These are phyloP conservation scores for Philopedon plagiatum DNA, from an alignment of 2,888 invertebrate genomes.

Conservation along the genomic window DNA sequence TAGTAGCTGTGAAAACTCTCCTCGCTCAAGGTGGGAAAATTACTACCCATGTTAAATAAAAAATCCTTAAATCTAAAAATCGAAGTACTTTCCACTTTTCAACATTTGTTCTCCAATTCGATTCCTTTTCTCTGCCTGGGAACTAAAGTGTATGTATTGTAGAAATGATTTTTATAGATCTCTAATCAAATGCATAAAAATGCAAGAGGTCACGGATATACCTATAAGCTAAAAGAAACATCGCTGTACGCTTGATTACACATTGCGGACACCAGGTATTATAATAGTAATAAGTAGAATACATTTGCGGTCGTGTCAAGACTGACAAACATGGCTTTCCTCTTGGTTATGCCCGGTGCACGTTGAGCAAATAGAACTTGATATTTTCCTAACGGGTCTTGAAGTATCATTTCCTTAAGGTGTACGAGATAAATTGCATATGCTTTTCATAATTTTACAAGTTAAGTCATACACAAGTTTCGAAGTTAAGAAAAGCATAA, in stretches of 20 bases:
- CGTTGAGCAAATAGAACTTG: conserved; percentile 23
- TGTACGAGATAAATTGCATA: not conserved
- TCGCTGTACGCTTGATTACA: conserved; percentile 55
- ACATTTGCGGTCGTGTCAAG: conserved; percentile 32
- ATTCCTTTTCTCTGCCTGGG: too few species aligned
- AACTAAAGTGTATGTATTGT: too few species aligned
- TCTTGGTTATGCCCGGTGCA: conserved; percentile 19
- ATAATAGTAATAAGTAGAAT: conserved; percentile 42
- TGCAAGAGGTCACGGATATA: conserved; percentile 39
- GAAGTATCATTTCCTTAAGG: conserved; percentile 7
- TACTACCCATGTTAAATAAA: too few species aligned
- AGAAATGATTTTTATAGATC: not conserved
- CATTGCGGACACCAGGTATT: conserved; percentile 53
- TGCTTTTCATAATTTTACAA: not conserved
- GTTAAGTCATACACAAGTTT: too few species aligned
- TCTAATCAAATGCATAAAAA: not conserved
- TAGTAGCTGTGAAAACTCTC: too few species aligned
- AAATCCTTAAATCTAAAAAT: too few species aligned
- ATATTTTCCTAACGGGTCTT: conserved; percentile 40
- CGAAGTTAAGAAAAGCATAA: too few species aligned
- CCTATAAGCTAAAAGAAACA: conserved; percentile 52
- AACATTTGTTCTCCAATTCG: too few species aligned
- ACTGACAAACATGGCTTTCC: conserved; percentile 33
- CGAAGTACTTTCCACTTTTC: too few species aligned
- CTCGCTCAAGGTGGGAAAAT: too few species aligned